Conservation (phyloP, 2,888 invertebrate genomes). For the Meandrusa payeni region DNA sequence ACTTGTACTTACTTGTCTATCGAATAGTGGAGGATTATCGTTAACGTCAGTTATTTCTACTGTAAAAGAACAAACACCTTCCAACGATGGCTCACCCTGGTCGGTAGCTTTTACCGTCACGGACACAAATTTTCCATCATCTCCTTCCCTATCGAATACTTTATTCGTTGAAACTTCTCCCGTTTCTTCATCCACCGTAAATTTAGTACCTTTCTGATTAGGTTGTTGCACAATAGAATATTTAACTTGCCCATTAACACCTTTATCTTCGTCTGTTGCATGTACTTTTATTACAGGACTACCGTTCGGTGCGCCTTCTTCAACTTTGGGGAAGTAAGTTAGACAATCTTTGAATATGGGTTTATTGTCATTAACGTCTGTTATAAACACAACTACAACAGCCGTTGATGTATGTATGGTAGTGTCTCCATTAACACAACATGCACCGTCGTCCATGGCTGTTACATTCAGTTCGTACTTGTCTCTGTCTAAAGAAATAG, state of each 20-base stretch:
- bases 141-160: constrained; percentile 98
- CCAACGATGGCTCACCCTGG: constrained; percentile 98
- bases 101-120: constrained; percentile 99
- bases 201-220: constrained; percentile 96
- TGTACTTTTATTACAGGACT: constrained; percentile 96
- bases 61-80: constrained; percentile 98
- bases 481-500: constrained; percentile 93
- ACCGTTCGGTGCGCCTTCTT: constrained; percentile 96
- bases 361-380: constrained; percentile 98
- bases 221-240: constrained; percentile 98
- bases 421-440: constrained; percentile 93
- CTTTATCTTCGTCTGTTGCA: constrained; percentile 97
- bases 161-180: constrained; percentile 97
- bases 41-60: constrained; percentile 99
- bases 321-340: constrained; percentile 95
- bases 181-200: constrained; percentile 96
- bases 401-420: constrained; percentile 96
- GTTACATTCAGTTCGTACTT: constrained; percentile 98
- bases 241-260: constrained; percentile 96
- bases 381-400: constrained; percentile 97
- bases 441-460: constrained; percentile 98
- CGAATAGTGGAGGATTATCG: constrained; percentile 97
- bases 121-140: constrained; percentile 97
- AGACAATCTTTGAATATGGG: constrained; percentile 97
- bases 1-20: constrained; percentile 94